phyloP scores from a whole-genome alignment of 2,888 invertebrate species.

The Mayetiola destructor region DNA sequence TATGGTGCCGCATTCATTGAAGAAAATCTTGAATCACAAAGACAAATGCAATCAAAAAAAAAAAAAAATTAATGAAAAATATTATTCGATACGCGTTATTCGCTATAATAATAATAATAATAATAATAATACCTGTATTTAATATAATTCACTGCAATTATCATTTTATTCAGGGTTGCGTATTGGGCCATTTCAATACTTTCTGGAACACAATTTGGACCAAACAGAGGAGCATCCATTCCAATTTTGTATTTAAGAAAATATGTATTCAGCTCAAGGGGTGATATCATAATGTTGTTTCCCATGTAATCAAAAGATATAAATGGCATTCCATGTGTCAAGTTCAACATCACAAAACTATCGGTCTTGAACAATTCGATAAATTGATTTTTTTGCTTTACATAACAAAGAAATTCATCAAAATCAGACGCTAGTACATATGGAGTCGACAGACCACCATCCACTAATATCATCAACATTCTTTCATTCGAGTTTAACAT shows the following conservation, averaged over 20 bases:
- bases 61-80: too few species aligned
- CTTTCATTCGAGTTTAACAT: neutral
- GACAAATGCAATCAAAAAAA: too few species aligned
- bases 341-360: neutral
- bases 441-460: neutral
- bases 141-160: neutral
- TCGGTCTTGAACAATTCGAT: neutral
- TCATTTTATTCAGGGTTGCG: neutral
- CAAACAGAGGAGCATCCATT: neutral
- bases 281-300: neutral
- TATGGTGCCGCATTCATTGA: neutral
- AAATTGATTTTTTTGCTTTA: neutral
- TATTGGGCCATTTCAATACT: neutral
- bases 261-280: neutral
- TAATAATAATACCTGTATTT: too few species aligned
- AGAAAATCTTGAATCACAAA: too few species aligned
- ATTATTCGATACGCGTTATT: too few species aligned
- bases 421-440: neutral
- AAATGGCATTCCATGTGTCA: neutral
- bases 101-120: too few species aligned
- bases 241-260: neutral
- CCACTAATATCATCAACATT: neutral
- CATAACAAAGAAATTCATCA: neutral
- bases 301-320: neutral
- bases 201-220: neutral